phyloP scores from a whole-genome alignment of 2,113 vertebrate species.

The Rhombomys opimus region DNA sequence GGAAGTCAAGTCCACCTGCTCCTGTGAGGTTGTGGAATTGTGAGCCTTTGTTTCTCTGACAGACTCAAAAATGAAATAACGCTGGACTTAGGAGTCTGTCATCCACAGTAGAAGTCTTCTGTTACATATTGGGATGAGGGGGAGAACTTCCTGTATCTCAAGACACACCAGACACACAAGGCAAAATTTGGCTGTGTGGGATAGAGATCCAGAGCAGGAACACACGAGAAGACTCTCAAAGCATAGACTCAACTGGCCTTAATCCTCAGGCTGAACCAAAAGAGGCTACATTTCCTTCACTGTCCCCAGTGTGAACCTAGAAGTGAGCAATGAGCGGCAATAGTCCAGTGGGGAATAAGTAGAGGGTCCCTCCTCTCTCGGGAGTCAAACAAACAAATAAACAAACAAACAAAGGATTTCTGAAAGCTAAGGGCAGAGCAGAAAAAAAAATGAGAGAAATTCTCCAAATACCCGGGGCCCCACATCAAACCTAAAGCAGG shows the following conservation, averaged over 20 bases:
- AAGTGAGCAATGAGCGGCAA: neutral
- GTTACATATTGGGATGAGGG: neutral
- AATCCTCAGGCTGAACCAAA: neutral
- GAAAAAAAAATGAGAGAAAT: neutral
- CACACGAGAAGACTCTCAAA: neutral
- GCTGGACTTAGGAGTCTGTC: neutral
- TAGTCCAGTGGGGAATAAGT: neutral
- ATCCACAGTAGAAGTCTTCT: neutral
- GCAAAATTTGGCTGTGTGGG: neutral
- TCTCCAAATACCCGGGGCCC: neutral
- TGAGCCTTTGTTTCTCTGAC: neutral
- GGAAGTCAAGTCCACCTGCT: neutral
- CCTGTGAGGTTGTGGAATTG: neutral
- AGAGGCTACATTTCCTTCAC: neutral
- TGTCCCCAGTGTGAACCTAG: neutral
- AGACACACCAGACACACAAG: neutral
- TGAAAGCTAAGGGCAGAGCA: neutral
- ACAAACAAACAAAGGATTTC: neutral
- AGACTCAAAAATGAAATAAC: neutral
- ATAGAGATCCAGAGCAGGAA: neutral
- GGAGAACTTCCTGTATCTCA: neutral
- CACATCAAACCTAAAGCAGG: neutral
- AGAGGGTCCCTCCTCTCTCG: neutral
- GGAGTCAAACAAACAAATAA: neutral
- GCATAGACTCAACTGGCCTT: neutral